Percentiles rank a stretch among this genome's conserved stretches.
These are phyloP conservation scores for Drosophila erecta DNA, from an alignment of 1,140 invertebrate genomes.

Conservation along the genomic window DNA sequence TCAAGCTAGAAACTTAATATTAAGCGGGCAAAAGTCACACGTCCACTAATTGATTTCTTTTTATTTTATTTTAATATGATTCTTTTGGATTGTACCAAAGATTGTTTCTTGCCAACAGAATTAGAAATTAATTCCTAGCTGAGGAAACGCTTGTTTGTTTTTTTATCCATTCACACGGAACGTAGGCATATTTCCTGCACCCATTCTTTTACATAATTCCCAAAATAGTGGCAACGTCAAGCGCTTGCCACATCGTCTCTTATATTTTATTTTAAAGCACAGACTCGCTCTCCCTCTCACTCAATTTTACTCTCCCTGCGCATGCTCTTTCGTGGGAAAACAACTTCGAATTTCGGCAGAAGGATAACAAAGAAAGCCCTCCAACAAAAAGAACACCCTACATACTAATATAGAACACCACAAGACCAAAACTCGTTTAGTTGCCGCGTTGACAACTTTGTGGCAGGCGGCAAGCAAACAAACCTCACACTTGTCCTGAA, in stretches of 20 bases:
- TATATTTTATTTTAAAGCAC: constrained; percentile 2
- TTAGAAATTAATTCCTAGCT: no score
- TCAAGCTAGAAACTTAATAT: no score
- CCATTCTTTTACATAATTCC: constrained; percentile 31
- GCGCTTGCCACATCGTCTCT: background rate
- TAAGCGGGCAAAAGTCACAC: no score
- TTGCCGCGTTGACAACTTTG: constrained; percentile 75
- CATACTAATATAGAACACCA: constrained; percentile 57
- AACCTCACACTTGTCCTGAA: constrained; percentile 14
- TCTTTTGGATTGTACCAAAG: no score
- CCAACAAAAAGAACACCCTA: constrained; percentile 35
- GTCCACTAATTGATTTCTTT: no score
- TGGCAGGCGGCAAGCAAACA: constrained; percentile 58
- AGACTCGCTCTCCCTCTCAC: background rate
- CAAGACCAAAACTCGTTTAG: constrained; percentile 69
- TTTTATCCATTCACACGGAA: no score
- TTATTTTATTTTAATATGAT: no score
- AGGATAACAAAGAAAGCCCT: constrained; percentile 34
- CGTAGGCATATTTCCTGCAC: background rate
- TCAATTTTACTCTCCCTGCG: constrained; percentile 4
- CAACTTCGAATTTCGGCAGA: constrained; percentile 42
- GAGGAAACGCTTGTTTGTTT: no score
- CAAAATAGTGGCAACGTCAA: constrained; percentile 25
- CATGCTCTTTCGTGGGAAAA: constrained; percentile 16
- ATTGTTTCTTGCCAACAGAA: no score